Conservation (phyloP, 2,888 invertebrate genomes). For the Netelia inedita region DNA sequence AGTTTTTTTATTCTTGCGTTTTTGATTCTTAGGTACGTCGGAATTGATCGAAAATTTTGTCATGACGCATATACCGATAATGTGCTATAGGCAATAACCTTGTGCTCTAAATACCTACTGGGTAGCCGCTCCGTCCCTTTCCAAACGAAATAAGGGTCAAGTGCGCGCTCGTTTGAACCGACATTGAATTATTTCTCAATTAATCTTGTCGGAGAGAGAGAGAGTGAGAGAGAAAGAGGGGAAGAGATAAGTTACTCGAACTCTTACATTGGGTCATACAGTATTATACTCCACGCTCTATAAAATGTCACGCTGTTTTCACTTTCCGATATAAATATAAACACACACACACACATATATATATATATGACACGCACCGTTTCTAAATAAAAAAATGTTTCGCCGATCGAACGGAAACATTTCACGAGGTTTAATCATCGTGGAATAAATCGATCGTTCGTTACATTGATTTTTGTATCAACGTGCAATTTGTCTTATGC, state of each 20-base stretch:
- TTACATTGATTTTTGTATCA: conserved; percentile 48
- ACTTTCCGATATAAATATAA: not conserved
- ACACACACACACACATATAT: too few species aligned
- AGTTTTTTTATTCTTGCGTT: not conserved
- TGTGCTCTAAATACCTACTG: not conserved
- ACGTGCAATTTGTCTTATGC: conserved; percentile 25
- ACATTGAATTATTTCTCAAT: conserved; percentile 72
- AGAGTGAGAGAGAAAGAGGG: too few species aligned
- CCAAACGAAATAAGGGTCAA: conserved; percentile 63
- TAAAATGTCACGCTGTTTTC: not conserved
- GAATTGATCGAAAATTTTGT: too few species aligned
- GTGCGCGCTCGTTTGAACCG: conserved; percentile 71
- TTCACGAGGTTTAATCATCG: conserved; percentile 29
- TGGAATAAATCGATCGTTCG: conserved; percentile 1
- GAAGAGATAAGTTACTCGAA: conserved; percentile 29
- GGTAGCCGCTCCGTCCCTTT: not conserved
- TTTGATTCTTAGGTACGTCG: too few species aligned
- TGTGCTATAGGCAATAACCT: too few species aligned
- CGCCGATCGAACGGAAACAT: not conserved
- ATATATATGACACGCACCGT: not conserved
- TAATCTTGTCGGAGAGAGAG: conserved; percentile 66
- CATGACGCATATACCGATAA: too few species aligned
- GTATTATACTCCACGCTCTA: not conserved
- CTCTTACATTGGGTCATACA: conserved; percentile 27
- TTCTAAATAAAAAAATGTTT: not conserved